Percentiles rank a stretch among this genome's conserved stretches.
These are phyloP conservation scores for Promerops cafer DNA, from an alignment of 2,113 vertebrate species.

Conservation along the genomic window DNA sequence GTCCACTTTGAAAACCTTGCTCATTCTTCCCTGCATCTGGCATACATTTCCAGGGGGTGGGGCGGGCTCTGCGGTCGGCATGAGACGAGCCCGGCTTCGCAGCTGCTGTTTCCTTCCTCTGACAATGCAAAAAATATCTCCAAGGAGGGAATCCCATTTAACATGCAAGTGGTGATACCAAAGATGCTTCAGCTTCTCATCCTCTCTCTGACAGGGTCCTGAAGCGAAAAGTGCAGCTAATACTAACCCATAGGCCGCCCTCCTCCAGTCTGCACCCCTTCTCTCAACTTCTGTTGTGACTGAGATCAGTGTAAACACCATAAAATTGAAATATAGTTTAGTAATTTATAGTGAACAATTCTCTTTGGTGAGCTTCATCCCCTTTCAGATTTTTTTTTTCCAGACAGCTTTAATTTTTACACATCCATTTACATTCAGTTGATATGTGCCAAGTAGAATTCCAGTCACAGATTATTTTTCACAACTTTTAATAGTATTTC, in stretches of 20 bases:
- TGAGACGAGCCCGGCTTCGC: constrained; percentile 36
- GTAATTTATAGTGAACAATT: background rate
- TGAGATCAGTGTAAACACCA: background rate
- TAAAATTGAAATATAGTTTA: background rate
- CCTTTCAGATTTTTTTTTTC: background rate
- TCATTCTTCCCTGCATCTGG: constrained; percentile 67
- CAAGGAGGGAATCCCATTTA: constrained; percentile 65
- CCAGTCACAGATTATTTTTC: background rate
- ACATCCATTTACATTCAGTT: background rate
- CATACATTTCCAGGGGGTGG: constrained; percentile 64
- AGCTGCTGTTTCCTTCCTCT: constrained; percentile 69
- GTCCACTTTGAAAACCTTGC: constrained; percentile 57
- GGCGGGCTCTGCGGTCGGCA: constrained; percentile 28
- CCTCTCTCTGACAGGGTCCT: constrained; percentile 34
- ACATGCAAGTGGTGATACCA: constrained; percentile 50
- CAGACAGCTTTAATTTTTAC: background rate
- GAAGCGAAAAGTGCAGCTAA: constrained; percentile 15
- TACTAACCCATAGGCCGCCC: background rate
- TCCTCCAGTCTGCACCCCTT: background rate
- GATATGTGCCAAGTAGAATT: background rate
- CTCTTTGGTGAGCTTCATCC: background rate
- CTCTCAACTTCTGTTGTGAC: background rate
- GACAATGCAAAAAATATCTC: constrained; percentile 65
- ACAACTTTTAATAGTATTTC: background rate
- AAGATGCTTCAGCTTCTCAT: constrained; percentile 26